Base-by-base conservation (phyloP, 2,888 invertebrate species). In the Arrhopalites spinosus region DNA sequence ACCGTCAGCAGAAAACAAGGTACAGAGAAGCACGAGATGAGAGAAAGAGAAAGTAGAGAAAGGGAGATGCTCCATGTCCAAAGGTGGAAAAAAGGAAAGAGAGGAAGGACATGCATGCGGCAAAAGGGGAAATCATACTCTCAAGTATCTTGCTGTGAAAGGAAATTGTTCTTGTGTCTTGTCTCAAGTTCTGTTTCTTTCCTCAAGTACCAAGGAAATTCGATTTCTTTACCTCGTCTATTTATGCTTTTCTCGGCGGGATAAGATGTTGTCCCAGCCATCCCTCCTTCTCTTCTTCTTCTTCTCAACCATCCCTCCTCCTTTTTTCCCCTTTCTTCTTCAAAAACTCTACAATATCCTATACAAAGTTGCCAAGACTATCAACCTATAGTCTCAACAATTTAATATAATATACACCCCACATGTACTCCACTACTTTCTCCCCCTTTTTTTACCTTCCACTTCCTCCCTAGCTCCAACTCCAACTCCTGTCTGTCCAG, bases 101-200 rank as follows among this genome's bases (percentile, higher is more conserved):
- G 69, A 50, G 20, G 66, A n/a, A 53, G 30, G 29, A 47, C n/a
- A 53, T 20, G n/a, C 20, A 27, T 43, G 63, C 20, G 27, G 53
- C 43, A 66, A 66, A 45, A 20, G 59, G 64, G 74, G 59, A 67
- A 70, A 70, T 70, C 71, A 72, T 59, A 53, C n/a, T 53, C 36
- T 72, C 63, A 63, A 75, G 75, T 75, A 70, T 36, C 75, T 75
- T 75, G 75, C 75, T 75, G 75, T 75, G 75, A 75, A 75, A 75
- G 75, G 75, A 75, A 70, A 75, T 75, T 75, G 75, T 70, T 75
- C 75, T 75, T 75, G 70, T 75, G 70, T 75, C 70, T 75, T 36
- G 36, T 36, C 36, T 11, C 36, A 11, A 36, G 36, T 36, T 64
- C 56, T 70, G 53, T 66, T 70, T 72, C 63, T 63, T 63, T 72